phyloP scores from a whole-genome alignment of 1,140 invertebrate genomes.

The Zaprionus capensis region DNA sequence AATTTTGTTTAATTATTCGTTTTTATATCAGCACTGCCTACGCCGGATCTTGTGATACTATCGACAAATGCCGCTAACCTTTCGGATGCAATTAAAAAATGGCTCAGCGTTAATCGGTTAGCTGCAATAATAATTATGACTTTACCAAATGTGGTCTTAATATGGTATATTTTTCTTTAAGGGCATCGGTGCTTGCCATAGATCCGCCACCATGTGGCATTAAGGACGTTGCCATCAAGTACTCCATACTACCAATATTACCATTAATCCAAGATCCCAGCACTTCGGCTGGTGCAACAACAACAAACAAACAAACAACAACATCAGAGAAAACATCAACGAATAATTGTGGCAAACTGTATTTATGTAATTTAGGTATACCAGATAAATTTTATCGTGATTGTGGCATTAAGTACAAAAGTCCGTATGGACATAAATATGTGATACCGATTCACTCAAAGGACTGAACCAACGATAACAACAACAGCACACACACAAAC shows the following conservation, averaged over 20 bases:
- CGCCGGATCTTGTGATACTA: conserved; percentile 83
- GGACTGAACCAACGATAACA: conserved; percentile 77
- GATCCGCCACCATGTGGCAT: conserved; percentile 91
- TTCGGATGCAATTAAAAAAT: conserved; percentile 85
- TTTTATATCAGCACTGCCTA: conserved; percentile 63
- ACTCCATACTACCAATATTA: conserved; percentile 90
- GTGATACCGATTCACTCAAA: conserved; percentile 92
- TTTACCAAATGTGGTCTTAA: background rate
- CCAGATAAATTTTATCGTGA: conserved; percentile 91
- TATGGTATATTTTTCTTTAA: conserved; percentile 45
- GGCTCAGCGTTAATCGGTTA: conserved; percentile 88
- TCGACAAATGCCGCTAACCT: conserved; percentile 76
- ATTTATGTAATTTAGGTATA: conserved; percentile 94
- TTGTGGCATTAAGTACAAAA: conserved; percentile 91
- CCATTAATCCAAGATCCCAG: conserved; percentile 87
- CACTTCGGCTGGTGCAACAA: conserved; percentile 46
- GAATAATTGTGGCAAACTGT: conserved; percentile 89
- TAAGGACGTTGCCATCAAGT: conserved; percentile 89
- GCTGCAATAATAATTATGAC: background rate
- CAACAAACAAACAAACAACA: background rate
- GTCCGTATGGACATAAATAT: conserved; percentile 95
- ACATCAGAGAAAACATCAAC: conserved; percentile 84
- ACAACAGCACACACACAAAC: conserved; percentile 39
- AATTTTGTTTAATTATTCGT: background rate
- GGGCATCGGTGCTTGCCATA: conserved; percentile 91